Evolutionary conservation across 2,797 vertebrate species (phyloP).

Genomic region (Parauchenoglanis punctatus): DNA sequence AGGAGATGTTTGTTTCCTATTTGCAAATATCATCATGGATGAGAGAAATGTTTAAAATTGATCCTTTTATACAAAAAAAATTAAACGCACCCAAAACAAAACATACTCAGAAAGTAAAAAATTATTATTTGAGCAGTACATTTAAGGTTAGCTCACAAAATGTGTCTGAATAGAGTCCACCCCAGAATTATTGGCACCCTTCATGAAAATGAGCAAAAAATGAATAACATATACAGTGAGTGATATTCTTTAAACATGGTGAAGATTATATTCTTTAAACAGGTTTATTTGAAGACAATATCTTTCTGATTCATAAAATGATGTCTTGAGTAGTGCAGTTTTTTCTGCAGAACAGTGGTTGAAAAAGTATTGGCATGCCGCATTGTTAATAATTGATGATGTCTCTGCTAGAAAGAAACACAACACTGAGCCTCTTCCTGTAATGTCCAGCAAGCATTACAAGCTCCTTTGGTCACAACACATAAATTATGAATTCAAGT

Average conservation of each 20-base stretch:
- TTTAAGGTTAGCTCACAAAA: background rate
- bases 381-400: conserved; percentile 12
- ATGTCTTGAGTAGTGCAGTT: background rate
- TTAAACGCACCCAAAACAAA: no score
- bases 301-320: background rate
- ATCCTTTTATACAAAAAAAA: no score
- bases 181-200: conserved; percentile 8
- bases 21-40: no score
- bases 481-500: background rate
- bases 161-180: background rate
- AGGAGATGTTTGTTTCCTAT: background rate
- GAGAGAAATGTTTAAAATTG: background rate
- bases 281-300: background rate
- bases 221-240: background rate
- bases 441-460: background rate
- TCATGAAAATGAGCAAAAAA: background rate
- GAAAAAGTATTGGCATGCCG: background rate
- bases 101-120: background rate
- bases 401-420: background rate
- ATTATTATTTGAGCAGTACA: background rate
- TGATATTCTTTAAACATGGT: background rate
- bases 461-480: background rate
- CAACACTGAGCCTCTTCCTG: background rate
- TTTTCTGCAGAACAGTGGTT: background rate
- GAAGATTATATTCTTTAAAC: background rate